Percentiles rank a stretch among this genome's conserved stretches.
phyloP scores from a whole-genome alignment of 2,797 vertebrate genomes.

The Enteromius trimaculatus region DNA sequence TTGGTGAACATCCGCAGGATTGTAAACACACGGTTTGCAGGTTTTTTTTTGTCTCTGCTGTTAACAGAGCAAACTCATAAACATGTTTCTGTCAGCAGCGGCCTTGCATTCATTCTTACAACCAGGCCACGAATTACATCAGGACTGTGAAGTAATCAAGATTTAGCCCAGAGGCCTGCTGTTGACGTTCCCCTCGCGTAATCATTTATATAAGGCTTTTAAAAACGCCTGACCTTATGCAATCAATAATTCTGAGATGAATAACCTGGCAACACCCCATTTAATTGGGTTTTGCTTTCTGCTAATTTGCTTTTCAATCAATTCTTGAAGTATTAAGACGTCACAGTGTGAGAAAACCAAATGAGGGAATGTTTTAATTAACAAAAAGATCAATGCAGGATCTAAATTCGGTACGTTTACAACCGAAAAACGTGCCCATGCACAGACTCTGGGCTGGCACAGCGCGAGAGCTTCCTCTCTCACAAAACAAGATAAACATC shows the following conservation, averaged over 20 bases:
- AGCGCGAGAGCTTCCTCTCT: slow-evolving; percentile 5
- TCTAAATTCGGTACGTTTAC: background rate
- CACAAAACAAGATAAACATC: slow-evolving; percentile 33
- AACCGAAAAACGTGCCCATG: background rate
- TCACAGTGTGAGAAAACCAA: background rate
- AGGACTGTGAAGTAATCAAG: slow-evolving; percentile 11
- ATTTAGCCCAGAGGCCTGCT: background rate
- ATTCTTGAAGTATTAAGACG: background rate
- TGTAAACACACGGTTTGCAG: background rate
- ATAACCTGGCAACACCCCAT: background rate
- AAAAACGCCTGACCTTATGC: slow-evolving; percentile 22
- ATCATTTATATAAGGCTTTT: slow-evolving; percentile 35
- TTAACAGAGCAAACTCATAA: background rate
- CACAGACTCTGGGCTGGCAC: slow-evolving; percentile 1
- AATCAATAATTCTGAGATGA: slow-evolving; percentile 31
- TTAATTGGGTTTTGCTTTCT: slow-evolving; percentile 6
- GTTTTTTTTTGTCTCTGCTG: background rate
- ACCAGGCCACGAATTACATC: background rate
- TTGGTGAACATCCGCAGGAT: background rate
- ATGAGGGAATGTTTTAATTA: background rate
- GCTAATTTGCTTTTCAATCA: slow-evolving; percentile 17
- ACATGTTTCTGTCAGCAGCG: background rate
- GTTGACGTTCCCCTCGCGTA: background rate
- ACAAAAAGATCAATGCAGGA: background rate
- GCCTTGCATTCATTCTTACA: background rate